Evolutionary conservation across 2,113 vertebrate species (phyloP).

Genomic region (Bos taurus): ARS-UCD2.0 NC_037333.1:9978001-9978500

Average conservation of each 20-base stretch:
- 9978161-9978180: neutral
- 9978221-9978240: neutral
- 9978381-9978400: neutral
- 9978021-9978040: neutral
- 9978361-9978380: rapidly evolving
- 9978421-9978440: neutral
- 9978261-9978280: neutral
- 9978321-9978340: no score
- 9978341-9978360: neutral
- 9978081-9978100: neutral
- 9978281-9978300: neutral
- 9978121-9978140: neutral
- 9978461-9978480: neutral
- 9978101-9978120: neutral
- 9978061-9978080: neutral
- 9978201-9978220: neutral
- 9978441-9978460: neutral
- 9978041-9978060: neutral
- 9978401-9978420: neutral
- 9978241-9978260: neutral
- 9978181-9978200: neutral
- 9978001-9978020: neutral
- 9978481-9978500: neutral
- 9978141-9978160: neutral
- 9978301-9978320: neutral